These are phyloP conservation scores for Trachurus trachurus DNA, from an alignment of 2,797 vertebrate genomes.

Conservation along the genomic window DNA sequence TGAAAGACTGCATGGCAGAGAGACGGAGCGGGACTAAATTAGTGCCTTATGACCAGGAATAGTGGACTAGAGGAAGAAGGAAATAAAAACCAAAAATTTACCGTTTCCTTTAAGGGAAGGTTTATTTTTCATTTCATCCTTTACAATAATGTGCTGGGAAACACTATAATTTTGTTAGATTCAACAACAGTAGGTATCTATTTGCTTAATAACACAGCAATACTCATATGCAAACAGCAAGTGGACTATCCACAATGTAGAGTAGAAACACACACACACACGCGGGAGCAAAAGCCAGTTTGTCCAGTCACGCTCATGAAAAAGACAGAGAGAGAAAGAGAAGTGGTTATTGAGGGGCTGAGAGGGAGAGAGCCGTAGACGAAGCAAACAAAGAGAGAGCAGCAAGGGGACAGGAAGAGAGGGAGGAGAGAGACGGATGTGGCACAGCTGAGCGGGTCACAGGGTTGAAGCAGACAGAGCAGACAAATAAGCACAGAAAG, in stretches of 20 bases:
- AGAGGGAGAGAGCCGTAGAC: conserved; percentile 39
- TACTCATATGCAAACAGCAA: neutral
- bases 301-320: conserved; percentile 49
- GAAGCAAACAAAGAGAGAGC: conserved; percentile 58
- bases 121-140: neutral
- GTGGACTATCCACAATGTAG: neutral
- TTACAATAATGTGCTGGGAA: neutral
- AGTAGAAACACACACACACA: neutral
- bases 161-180: neutral
- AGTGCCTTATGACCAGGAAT: neutral
- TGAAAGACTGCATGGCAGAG: conserved; percentile 22
- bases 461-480: conserved; percentile 39
- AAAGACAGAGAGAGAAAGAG: conserved; percentile 15
- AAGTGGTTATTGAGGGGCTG: conserved; percentile 12
- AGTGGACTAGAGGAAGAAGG: conserved; percentile 4
- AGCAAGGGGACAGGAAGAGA: conserved; percentile 71
- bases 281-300: conserved; percentile 41
- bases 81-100: conserved; percentile 22
- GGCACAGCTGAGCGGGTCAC: conserved; percentile 60
- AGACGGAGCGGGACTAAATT: neutral
- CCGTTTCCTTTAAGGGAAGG: neutral
- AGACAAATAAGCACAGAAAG: conserved; percentile 64
- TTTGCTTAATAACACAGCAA: neutral
- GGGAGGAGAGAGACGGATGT: conserved; percentile 65
- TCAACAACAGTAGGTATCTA: neutral